These are phyloP conservation scores for Incurvaria masculella DNA, from an alignment of 2,888 invertebrate species.

Conservation along the genomic window DNA sequence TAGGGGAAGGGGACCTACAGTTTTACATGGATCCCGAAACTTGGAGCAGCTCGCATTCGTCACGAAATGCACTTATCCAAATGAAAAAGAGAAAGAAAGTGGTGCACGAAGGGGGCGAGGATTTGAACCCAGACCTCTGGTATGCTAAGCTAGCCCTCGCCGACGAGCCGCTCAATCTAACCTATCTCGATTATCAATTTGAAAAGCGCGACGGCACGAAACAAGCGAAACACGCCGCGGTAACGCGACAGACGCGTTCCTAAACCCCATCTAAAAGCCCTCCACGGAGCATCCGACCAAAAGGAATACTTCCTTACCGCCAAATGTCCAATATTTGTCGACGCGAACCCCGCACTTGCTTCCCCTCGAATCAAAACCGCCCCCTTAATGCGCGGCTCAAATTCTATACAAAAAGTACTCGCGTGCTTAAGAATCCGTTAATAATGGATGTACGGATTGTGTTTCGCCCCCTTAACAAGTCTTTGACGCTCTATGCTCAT, in stretches of 20 bases:
- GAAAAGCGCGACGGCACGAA: conserved; percentile 21
- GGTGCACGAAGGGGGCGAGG: no score
- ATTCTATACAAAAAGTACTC: conserved; percentile 28
- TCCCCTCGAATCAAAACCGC: conserved; percentile 2
- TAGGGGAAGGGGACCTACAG: no score
- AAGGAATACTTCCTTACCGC: conserved; percentile 47
- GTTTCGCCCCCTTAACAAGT: conserved; percentile 23
- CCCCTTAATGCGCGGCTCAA: conserved; percentile 22
- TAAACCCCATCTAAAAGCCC: conserved; percentile 23
- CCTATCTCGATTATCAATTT: background rate
- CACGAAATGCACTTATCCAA: no score
- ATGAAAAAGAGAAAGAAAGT: background rate
- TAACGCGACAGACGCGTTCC: background rate
- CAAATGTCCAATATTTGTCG: conserved; percentile 43
- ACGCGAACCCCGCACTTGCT: conserved; percentile 23
- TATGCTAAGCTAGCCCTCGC: conserved; percentile 1
- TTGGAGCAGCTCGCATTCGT: no score
- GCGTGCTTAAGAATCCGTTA: conserved; percentile 58
- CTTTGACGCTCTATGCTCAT: background rate
- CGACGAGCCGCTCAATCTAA: background rate
- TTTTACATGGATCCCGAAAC: no score
- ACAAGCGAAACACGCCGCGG: conserved; percentile 4
- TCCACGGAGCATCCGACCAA: conserved; percentile 30
- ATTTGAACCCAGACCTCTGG: background rate
- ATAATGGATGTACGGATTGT: conserved; percentile 52